Conservation (phyloP, 2,113 vertebrate genomes). For the Callospermophilus lateralis region DNA sequence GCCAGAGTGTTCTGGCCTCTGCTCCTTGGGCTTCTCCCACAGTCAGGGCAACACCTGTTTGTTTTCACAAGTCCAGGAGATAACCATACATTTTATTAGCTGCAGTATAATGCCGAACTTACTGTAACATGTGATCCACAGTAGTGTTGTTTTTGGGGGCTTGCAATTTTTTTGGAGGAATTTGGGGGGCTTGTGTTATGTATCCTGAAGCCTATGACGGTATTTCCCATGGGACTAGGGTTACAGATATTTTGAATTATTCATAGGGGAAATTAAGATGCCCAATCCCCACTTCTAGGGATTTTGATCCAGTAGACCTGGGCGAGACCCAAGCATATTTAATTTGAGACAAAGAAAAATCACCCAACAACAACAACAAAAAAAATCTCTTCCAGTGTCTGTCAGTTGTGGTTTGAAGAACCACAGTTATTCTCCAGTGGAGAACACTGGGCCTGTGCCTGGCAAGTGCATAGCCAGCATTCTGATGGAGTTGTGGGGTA, state of each 20-base stretch:
- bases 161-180: neutral
- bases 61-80: neutral
- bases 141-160: neutral
- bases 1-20: neutral
- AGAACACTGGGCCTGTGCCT: no score
- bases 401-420: neutral
- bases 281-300: neutral
- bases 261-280: neutral
- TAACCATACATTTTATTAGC: neutral
- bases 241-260: neutral
- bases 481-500: neutral
- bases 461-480: accelerated
- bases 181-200: neutral
- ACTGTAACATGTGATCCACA: neutral
- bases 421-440: accelerated
- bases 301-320: neutral
- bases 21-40: neutral
- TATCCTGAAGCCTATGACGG: neutral
- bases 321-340: neutral
- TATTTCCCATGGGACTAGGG: neutral
- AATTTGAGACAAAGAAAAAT: slow-evolving; percentile 22
- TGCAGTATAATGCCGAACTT: neutral
- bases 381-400: neutral
- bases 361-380: neutral
- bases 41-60: neutral